Evolutionary conservation across 2,113 vertebrate species (phyloP).

Genomic region (Panurus biarmicus): DNA sequence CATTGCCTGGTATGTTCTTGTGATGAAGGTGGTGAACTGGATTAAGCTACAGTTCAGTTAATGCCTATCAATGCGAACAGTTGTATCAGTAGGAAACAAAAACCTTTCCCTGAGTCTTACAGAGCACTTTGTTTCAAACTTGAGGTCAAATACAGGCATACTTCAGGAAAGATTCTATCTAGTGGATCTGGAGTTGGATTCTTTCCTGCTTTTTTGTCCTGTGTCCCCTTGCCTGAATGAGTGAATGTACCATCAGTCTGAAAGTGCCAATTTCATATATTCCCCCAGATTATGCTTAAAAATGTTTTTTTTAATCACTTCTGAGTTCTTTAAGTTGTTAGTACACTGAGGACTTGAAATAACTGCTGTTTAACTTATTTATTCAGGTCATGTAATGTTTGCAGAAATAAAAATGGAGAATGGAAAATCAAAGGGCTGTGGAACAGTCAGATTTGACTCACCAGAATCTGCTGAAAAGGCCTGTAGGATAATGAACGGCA

Average conservation of each 20-base stretch:
- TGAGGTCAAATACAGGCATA: background rate
- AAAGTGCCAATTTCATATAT: background rate
- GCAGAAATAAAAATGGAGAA: conserved; percentile 99
- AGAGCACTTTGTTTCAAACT: background rate
- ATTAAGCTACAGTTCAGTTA: background rate
- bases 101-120: background rate
- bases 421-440: conserved; percentile 96
- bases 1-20: background rate
- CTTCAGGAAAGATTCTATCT: background rate
- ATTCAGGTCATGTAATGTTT: conserved; percentile 94
- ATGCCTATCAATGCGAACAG: background rate
- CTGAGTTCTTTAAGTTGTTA: conserved; percentile 2
- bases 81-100: background rate
- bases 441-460: conserved; percentile 92
- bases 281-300: background rate
- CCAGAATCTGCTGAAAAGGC: conserved; percentile 95
- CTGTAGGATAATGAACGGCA: conserved; percentile 96
- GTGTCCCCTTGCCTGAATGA: background rate
- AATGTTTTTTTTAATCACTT: background rate
- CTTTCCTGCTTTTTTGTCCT: background rate
- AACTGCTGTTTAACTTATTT: conserved; percentile 56
- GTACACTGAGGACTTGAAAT: conserved; percentile 13
- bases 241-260: background rate
- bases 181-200: background rate
- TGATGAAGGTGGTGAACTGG: background rate